A percentile compares a stretch with the other conserved stretches of the same genome.
Conservation (phyloP, 2,888 invertebrate genomes). For the Trissolcus japonicus region DNA sequence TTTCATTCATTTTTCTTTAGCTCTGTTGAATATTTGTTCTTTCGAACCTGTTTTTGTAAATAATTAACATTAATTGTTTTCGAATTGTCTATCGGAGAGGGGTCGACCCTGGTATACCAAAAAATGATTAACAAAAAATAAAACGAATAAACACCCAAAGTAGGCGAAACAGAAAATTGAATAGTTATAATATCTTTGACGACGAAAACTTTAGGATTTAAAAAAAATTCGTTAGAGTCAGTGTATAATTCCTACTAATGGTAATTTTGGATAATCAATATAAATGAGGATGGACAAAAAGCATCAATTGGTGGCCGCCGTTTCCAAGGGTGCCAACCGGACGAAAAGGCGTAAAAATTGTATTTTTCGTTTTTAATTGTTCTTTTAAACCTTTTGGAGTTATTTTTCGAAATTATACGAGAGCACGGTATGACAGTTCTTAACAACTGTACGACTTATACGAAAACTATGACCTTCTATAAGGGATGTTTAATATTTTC, state of each 20-base stretch:
- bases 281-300: slow-evolving; percentile 5
- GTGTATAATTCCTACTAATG: slow-evolving; percentile 65
- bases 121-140: slow-evolving; percentile 9
- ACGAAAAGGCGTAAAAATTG: slow-evolving; percentile 48
- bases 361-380: slow-evolving; percentile 20
- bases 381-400: slow-evolving; percentile 16
- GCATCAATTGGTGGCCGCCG: slow-evolving; percentile 18
- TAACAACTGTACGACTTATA: slow-evolving; percentile 59
- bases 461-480: slow-evolving; percentile 50
- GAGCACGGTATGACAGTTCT: slow-evolving; percentile 74
- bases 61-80: neutral
- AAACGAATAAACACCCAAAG: slow-evolving; percentile 17
- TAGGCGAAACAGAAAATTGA: slow-evolving; percentile 13
- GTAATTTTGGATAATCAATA: slow-evolving; percentile 52
- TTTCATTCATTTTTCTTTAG: neutral
- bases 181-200: slow-evolving; percentile 60
- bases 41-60: slow-evolving; percentile 27
- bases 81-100: slow-evolving; percentile 1
- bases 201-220: slow-evolving; percentile 54
- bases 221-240: slow-evolving; percentile 61
- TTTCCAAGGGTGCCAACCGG: slow-evolving; percentile 15
- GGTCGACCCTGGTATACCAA: slow-evolving; percentile 59
- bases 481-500: slow-evolving; percentile 62
- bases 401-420: slow-evolving; percentile 42
- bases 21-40: neutral